Evolutionary conservation across 2,888 invertebrate species (phyloP).

Genomic region (Eurytoma californica): DNA sequence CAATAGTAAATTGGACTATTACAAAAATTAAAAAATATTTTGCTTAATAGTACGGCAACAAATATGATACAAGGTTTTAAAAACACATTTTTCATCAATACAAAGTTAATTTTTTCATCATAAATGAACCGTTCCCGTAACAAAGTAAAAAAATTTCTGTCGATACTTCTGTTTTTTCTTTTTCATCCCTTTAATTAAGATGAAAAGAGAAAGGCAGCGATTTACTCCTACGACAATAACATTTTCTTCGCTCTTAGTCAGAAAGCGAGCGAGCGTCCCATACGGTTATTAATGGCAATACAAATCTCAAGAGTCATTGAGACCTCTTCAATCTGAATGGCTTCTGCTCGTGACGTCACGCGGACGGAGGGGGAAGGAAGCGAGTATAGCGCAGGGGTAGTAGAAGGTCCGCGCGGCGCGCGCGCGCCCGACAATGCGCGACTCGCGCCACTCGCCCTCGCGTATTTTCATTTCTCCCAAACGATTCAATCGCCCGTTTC

Average conservation of each 20-base stretch:
- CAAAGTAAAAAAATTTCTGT: neutral
- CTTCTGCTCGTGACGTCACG: conserved; percentile 74
- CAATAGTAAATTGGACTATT: no score
- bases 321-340: conserved; percentile 75
- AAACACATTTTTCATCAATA: no score
- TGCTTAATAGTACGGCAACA: no score
- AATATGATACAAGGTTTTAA: no score
- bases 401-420: conserved; percentile 22
- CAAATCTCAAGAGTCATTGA: conserved; percentile 75
- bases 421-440: conserved; percentile 15
- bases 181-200: neutral
- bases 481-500: conserved; percentile 72
- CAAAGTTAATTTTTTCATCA: no score
- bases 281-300: conserved; percentile 74
- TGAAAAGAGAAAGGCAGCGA: neutral
- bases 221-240: conserved; percentile 32
- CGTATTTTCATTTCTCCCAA: conserved; percentile 72
- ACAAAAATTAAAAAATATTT: no score
- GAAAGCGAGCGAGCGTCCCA: conserved; percentile 48
- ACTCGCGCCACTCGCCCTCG: conserved; percentile 50
- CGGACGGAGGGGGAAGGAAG: conserved; percentile 54
- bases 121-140: no score
- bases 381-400: conserved; percentile 24
- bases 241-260: conserved; percentile 8
- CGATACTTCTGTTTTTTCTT: neutral